Percentiles rank a stretch among this genome's conserved stretches.
Evolutionary conservation across 2,113 vertebrate species (phyloP).

Genomic region (Thamnophis sirtalis): DNA sequence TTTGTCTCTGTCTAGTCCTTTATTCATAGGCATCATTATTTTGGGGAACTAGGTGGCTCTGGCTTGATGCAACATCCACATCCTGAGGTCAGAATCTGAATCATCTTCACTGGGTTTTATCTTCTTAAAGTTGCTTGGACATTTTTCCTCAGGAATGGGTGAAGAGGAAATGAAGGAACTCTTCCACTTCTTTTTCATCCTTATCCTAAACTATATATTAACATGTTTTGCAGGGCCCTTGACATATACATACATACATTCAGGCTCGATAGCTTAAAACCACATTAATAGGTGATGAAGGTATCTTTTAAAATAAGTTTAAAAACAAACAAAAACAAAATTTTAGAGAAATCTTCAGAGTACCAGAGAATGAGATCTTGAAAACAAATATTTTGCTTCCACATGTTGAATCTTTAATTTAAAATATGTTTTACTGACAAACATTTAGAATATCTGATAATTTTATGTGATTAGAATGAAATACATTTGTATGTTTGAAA

Average conservation of each 20-base stretch:
- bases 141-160: neutral
- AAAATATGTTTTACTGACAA: neutral
- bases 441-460: neutral
- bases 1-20: neutral
- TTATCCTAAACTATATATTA: neutral
- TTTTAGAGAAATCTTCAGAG: neutral
- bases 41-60: neutral
- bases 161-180: neutral
- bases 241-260: neutral
- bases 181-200: neutral
- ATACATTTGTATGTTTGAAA: neutral
- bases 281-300: neutral
- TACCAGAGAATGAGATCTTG: neutral
- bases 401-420: neutral
- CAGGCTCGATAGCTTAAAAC: neutral
- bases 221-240: neutral
- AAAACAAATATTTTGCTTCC: neutral
- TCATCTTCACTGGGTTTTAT: neutral
- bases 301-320: neutral
- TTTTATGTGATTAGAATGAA: neutral
- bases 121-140: neutral
- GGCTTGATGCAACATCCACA: neutral
- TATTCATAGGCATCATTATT: neutral
- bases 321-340: neutral
- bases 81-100: neutral